Percentiles rank a stretch among this genome's conserved stretches.
These are phyloP conservation scores for Psittacula derbiana DNA, from an alignment of 2,797 vertebrate genomes.

Conservation along the genomic window DNA sequence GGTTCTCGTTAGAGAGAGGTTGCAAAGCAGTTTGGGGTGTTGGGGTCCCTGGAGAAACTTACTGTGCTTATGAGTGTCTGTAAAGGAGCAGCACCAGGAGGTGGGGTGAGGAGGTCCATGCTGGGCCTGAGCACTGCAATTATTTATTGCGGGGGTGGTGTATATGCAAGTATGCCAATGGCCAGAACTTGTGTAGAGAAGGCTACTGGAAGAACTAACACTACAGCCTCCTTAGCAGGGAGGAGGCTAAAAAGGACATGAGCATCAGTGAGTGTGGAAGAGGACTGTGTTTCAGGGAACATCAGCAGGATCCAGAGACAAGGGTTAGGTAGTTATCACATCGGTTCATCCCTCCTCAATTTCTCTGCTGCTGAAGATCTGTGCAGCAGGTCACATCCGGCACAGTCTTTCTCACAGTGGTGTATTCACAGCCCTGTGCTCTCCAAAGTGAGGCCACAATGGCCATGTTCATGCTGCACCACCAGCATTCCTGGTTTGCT, in stretches of 20 bases:
- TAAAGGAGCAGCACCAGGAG: not conserved
- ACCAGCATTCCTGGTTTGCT: not conserved
- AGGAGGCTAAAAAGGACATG: not conserved
- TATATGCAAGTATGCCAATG: not conserved
- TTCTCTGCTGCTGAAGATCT: not conserved
- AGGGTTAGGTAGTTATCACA: not conserved
- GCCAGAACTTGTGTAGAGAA: not conserved
- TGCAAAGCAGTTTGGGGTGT: not conserved
- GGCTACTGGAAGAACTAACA: not conserved
- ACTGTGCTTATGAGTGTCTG: not conserved
- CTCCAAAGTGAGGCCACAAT: not conserved
- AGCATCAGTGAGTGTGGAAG: not conserved
- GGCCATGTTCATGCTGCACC: rapidly evolving
- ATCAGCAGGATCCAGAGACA: not conserved
- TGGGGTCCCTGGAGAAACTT: not conserved
- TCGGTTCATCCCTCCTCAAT: not conserved
- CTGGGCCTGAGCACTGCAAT: not conserved
- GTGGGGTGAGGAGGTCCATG: not conserved
- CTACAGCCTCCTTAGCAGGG: not conserved
- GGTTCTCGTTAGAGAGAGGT: not conserved
- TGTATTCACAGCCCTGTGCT: rapidly evolving
- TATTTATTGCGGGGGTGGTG: rapidly evolving
- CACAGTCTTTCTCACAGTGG: not conserved
- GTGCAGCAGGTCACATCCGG: not conserved
- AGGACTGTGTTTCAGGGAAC: not conserved